Conservation (phyloP, 2,888 invertebrate genomes). For the Ophion ventricosus region DNA sequence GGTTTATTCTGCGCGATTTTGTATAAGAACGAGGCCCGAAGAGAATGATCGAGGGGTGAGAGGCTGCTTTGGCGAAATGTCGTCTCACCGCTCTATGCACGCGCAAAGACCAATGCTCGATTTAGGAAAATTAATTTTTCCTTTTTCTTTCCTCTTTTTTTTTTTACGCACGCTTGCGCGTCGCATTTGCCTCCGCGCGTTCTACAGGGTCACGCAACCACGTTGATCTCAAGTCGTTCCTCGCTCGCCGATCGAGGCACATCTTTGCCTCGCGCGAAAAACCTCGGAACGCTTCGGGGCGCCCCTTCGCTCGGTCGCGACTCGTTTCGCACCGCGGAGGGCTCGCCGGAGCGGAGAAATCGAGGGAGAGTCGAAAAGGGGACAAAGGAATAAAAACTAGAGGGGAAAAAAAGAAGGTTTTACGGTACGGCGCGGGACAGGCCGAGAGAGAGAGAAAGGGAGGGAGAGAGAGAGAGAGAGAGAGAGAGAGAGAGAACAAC, state of each 20-base stretch:
- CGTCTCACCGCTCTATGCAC: no score
- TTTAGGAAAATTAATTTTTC: no score
- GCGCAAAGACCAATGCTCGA: no score
- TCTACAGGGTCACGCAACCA: not conserved
- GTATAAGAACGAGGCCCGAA: no score
- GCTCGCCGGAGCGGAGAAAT: slow-evolving; percentile 34
- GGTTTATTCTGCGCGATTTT: no score
- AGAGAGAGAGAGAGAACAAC: not conserved
- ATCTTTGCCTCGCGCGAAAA: not conserved
- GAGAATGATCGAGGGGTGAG: no score
- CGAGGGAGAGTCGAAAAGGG: slow-evolving; percentile 20
- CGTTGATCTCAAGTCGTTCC: not conserved
- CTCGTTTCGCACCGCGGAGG: slow-evolving; percentile 28
- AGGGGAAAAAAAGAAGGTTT: not conserved
- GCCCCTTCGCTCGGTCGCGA: slow-evolving; percentile 14
- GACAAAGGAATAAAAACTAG: slow-evolving; percentile 13
- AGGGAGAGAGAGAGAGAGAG: not conserved
- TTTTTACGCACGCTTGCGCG: slow-evolving; percentile 3
- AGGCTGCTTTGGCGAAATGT: no score
- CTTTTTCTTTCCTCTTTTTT: not conserved
- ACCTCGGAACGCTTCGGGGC: not conserved
- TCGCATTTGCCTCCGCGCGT: no score
- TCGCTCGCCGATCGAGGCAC: not conserved
- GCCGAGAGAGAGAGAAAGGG: slow-evolving; percentile 21
- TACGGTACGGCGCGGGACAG: not conserved